These are phyloP conservation scores for Prionailurus viverrinus DNA, from an alignment of 2,113 vertebrate species.

Conservation along the genomic window DNA sequence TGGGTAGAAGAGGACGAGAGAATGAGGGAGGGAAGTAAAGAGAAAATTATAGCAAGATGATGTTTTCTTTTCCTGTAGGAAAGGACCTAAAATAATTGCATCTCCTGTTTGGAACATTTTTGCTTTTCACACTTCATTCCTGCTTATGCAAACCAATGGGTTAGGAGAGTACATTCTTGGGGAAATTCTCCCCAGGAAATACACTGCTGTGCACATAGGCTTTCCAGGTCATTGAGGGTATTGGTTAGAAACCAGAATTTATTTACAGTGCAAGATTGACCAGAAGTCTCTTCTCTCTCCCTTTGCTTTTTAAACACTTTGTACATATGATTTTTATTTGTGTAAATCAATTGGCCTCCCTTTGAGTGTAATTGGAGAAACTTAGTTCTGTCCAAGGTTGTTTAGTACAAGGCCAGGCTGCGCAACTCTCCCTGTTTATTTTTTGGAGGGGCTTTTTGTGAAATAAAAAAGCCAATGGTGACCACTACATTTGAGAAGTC, in stretches of 20 bases:
- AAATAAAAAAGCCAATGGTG: background rate
- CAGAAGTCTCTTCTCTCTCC: background rate
- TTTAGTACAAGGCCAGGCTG: background rate
- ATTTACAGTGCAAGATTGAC: background rate
- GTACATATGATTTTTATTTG: slow-evolving; percentile 34
- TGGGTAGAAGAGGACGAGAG: slow-evolving; percentile 72
- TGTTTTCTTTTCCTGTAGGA: slow-evolving; percentile 70
- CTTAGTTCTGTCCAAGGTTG: background rate
- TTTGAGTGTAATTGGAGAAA: background rate
- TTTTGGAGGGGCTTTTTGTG: background rate
- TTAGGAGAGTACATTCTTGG: slow-evolving; percentile 7
- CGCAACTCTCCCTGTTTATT: background rate
- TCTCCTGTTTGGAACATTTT: slow-evolving; percentile 66
- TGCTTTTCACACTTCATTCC: slow-evolving; percentile 61
- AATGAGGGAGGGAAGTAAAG: slow-evolving; percentile 70
- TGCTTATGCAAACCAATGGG: slow-evolving; percentile 51
- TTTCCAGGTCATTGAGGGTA: background rate
- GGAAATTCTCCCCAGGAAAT: background rate
- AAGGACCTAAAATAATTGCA: slow-evolving; percentile 75
- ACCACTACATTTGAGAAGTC: background rate
- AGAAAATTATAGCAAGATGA: slow-evolving; percentile 72
- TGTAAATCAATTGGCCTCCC: background rate
- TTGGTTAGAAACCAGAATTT: slow-evolving; percentile 45
- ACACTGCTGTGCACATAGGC: background rate
- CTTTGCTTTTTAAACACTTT: slow-evolving; percentile 27